A percentile compares a stretch with the other conserved stretches of the same genome.
These are phyloP conservation scores for Eumaeus atala DNA, from an alignment of 1,140 invertebrate genomes.

Conservation along the genomic window DNA sequence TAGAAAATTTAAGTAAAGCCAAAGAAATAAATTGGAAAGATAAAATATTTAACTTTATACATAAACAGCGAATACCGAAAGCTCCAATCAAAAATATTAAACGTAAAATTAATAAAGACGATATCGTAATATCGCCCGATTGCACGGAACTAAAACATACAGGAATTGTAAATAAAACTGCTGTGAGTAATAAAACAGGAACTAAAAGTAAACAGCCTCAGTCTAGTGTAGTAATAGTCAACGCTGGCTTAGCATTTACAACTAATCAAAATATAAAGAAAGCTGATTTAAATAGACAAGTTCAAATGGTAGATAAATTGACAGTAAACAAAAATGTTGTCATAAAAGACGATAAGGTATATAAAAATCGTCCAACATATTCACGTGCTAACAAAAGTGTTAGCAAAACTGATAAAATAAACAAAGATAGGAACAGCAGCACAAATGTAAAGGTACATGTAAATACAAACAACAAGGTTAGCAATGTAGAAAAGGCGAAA, in stretches of 20 bases:
- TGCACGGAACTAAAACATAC: constrained; percentile 6
- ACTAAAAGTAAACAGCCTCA: too few species aligned
- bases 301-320: background rate
- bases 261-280: constrained; percentile 75
- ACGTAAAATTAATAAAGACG: constrained; percentile 37
- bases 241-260: constrained; percentile 80
- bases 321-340: background rate
- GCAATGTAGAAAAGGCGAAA: background rate
- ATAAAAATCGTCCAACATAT: too few species aligned
- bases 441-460: background rate
- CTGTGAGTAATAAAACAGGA: constrained; percentile 4
- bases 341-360: background rate
- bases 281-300: constrained; percentile 14
- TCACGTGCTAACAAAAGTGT: background rate
- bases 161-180: constrained; percentile 15
- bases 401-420: background rate
- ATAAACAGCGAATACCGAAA: constrained; percentile 6
- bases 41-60: constrained; percentile 3
- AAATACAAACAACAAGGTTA: background rate
- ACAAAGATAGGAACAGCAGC: background rate
- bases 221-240: constrained; percentile 77
- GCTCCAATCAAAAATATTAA: constrained; percentile 9
- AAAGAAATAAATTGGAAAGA: background rate
- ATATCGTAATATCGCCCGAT: constrained; percentile 35
- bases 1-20: constrained; percentile 2